These are phyloP conservation scores for Bombus fervidus DNA, from an alignment of 1,140 invertebrate genomes.

Conservation along the genomic window DNA sequence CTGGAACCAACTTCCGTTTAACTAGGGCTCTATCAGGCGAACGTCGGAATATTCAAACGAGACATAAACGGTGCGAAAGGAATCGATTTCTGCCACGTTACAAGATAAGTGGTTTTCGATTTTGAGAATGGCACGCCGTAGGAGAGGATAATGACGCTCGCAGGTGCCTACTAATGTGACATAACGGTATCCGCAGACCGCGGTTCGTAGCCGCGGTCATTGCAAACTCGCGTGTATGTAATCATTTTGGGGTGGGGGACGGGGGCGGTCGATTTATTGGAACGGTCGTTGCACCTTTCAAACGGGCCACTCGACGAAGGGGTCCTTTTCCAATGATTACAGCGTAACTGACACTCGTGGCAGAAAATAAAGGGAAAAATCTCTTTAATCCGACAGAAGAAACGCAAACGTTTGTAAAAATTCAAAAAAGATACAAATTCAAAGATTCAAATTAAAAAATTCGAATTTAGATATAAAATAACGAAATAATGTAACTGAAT, in stretches of 20 bases:
- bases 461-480: neutral
- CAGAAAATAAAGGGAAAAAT: neutral
- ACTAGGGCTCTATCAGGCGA: neutral
- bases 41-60: neutral
- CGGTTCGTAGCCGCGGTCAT: constrained; percentile 74
- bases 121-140: constrained; percentile 61
- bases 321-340: neutral
- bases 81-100: constrained; percentile 35
- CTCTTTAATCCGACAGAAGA: neutral
- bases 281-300: constrained; percentile 80
- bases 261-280: constrained; percentile 79
- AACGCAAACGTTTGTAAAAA: neutral
- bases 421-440: neutral
- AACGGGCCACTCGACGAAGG: constrained; percentile 62
- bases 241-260: constrained; percentile 73
- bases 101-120: constrained; percentile 61
- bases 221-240: constrained; percentile 75
- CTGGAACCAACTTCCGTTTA: neutral
- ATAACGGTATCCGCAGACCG: constrained; percentile 80
- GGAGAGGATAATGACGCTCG: constrained; percentile 71
- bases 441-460: neutral
- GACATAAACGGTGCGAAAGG: neutral
- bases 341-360: neutral
- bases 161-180: constrained; percentile 82
- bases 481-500: neutral